Base-by-base conservation (phyloP, 2,113 vertebrate species). In the Brachypteracias leptosomus region DNA sequence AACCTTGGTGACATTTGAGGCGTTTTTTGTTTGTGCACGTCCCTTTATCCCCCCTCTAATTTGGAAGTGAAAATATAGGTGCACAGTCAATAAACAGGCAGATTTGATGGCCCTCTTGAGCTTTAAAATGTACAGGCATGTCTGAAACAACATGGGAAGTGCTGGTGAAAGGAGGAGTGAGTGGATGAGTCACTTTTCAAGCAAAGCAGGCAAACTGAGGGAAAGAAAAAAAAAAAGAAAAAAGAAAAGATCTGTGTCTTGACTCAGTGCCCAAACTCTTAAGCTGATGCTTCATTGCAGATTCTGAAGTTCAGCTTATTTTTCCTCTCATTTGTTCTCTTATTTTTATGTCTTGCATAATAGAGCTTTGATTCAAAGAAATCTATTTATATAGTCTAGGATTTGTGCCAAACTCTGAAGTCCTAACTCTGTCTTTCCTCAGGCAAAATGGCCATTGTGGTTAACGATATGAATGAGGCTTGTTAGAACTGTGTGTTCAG, bases 321-420 rank as follows among this genome's bases (percentile, higher is more conserved):
- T 96, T 94, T 87, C 67, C 74, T 94, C 91, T 95, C 82, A 87
- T 95, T 96, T 96, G 85, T 96, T 95, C 91, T 85, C 83, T 95
- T 97, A 92, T 97, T 95, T 96, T 91, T 96, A 92, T 88, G 85
- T 77, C 93, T 97, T 97, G 96, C 93, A 91, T 96, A 96, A 96
- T 95, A 80, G 81, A 88, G 80, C 90, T 92, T 96, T 96, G 95
- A 95, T 97, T 95, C 89, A 94, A 91, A 97, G 95, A 95, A 95
- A 95, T 97, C 87, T 96, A 93, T 95, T 91, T 95, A 94, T 97
- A 95, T 42, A 79, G 68, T 76, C 93, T 86, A 96, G 89, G 91
- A 95, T 93, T 74, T 92, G 87, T 90, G 92, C 94, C 94, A 96
- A 75, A 86, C 36, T 84, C 83, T 88, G 77, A 95, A 94, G 94